Base-by-base conservation (phyloP, 1,140 invertebrate genomes). In the Mya arenaria region DNA sequence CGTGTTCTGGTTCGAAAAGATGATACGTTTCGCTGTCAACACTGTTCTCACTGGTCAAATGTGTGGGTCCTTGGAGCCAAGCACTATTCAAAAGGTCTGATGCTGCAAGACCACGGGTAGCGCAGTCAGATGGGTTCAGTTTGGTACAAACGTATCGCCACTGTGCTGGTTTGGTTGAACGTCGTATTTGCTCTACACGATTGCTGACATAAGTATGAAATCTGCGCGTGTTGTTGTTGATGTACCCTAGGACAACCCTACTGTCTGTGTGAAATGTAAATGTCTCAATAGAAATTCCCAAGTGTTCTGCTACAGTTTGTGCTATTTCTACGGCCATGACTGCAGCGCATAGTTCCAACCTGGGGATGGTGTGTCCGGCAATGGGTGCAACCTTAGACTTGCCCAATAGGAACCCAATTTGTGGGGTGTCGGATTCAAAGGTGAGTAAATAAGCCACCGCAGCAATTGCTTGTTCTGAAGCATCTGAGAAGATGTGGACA, bases 391-490 rank as follows among this genome's bases (percentile, higher is more conserved):
- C n/a, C n/a, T n/a, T n/a, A n/a, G 83, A 28, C 39, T 83, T n/a
- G n/a, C n/a, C n/a, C n/a, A n/a, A 79, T 39, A 15, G 63, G 52
- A 10, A 36, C 52, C 25, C n/a, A 32, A 78, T 71, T 68, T 17
- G 41, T 63, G 1, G 69, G 19, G 19, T 28, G 44, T n/a, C 13
- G 13, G 13, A 15, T 13, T 48, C 44, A n/a, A n/a, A 15, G 13
- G 44, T 48, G n/a, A 48, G 13, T 17, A 85, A 41, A 65, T 82
- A 82, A n/a, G 80, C 72, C n/a, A 74, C 48, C 23, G 84, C 73
- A 10, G 63, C 28, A 30, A 85, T 58, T 28, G 79, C 84, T n/a
- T n/a, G n/a, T 25, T 78, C 41, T 13, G 82, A 84, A 23, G 85
- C n/a, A n/a, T n/a, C n/a, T n/a, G n/a, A n/a, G n/a, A n/a, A n/a